Evolutionary conservation across 2,113 vertebrate species (phyloP), one percentile per base, ranked within the genome.

Genomic region (Asarcornis scutulata): DNA sequence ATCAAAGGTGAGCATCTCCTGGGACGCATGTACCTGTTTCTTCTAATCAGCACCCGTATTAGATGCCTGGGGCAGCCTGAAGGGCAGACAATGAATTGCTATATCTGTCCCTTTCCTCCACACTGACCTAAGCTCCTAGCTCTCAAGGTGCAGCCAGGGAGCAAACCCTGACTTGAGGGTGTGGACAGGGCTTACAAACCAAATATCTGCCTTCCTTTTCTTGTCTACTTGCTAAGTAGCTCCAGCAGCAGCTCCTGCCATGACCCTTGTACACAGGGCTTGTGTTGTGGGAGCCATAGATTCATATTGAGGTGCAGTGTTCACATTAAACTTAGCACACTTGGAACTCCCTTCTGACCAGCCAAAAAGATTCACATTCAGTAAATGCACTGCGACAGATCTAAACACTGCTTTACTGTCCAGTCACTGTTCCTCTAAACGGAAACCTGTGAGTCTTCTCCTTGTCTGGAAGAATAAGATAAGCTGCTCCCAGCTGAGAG

Each of bases 361-460:
- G 17, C 29, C 34, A n/a, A 17, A 74, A 74, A 50, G 8, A 18
- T 81, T 91, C 53, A 9, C 1, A 2, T 29, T 34, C 4, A 2
- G 1, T n/a, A 9, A 6, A 13, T 26, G 22, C 1, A 0, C 25
- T 55, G 50, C 7, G 25, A 2, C 8, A 3, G 20, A 4, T 29
- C 27, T 36, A 68, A 81, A 64, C 7, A 16, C 11, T 29, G n/a
- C n/a, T 82, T 63, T 52, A 17, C 7, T 76, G 1, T 74, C 58
- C 3, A 7, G 29, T 76, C 29, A 62, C 6, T 38, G 1, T 11
- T 67, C 5, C 32, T 89, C 58, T 31, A 62, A 80, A 26, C 7
- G 7, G 4, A 64, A 86, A 42, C 11, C 3, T 11, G 9, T 17
- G 26, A n/a, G 58, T 34, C 77, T 44, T 15, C 55, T 72, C 12